Conservation (phyloP, 2,888 invertebrate species). For the Neocrepidodera transversa region DNA sequence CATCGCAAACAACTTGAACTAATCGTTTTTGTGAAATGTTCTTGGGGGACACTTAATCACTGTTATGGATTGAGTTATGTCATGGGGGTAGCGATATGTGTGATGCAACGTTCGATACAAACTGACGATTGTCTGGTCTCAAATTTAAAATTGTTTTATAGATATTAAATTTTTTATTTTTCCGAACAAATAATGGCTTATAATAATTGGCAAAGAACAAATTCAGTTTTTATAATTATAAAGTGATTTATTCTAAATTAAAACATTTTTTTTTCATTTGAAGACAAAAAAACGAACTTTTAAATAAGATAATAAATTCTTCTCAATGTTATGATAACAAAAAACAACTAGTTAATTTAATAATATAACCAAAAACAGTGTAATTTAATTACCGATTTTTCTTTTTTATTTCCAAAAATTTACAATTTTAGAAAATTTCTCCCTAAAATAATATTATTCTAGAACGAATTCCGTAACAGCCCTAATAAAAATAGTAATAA, state of each 20-base stretch:
- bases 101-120: constrained; percentile 12
- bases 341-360: too few relatives aligned
- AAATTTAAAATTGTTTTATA: neutral
- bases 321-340: too few relatives aligned
- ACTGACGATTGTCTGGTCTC: constrained; percentile 2
- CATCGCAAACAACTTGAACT: constrained; percentile 29
- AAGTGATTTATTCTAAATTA: too few relatives aligned
- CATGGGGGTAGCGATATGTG: constrained; percentile 25
- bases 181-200: too few relatives aligned
- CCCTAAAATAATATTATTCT: neutral
- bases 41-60: constrained; percentile 31
- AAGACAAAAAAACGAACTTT: too few relatives aligned
- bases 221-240: too few relatives aligned
- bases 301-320: too few relatives aligned
- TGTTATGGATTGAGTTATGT: constrained; percentile 32
- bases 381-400: neutral
- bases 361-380: too few relatives aligned
- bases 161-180: too few relatives aligned
- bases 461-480: constrained; percentile 4
- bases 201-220: too few relatives aligned
- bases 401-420: neutral
- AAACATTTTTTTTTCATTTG: too few relatives aligned
- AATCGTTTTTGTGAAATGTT: constrained; percentile 31
- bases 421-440: neutral
- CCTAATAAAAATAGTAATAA: constrained; percentile 23